Evolutionary conservation across 2,797 vertebrate genomes (phyloP).

Genomic region (Clarias fuscus): DNA sequence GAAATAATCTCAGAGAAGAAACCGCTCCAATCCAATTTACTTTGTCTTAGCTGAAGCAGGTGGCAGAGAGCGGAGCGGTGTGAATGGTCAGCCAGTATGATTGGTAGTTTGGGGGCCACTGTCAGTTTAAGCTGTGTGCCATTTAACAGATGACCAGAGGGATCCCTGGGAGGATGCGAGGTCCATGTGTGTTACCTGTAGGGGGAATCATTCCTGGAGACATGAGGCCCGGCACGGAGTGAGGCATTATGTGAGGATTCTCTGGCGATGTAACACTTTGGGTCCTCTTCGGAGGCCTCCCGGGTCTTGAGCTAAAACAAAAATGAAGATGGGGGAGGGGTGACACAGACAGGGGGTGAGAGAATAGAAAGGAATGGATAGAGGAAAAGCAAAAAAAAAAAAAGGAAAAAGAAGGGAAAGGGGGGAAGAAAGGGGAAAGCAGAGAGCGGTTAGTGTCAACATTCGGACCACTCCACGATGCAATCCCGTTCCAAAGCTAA

Average conservation of each 20-base stretch:
- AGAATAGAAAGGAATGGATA: constrained; percentile 6
- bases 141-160: constrained; percentile 73
- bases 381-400: not conserved
- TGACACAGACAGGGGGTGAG: constrained; percentile 14
- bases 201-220: constrained; percentile 98
- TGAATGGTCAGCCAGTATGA: constrained; percentile 60
- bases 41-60: constrained; percentile 61
- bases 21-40: constrained; percentile 80
- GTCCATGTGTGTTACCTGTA: constrained; percentile 83
- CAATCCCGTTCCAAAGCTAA: constrained; percentile 94
- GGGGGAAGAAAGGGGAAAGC: not conserved
- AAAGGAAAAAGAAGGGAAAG: constrained; percentile 28
- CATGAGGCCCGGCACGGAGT: constrained; percentile 98
- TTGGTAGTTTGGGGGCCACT: constrained; percentile 72
- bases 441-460: constrained; percentile 70
- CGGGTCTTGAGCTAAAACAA: constrained; percentile 94
- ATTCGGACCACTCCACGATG: constrained; percentile 89
- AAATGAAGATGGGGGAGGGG: constrained; percentile 44
- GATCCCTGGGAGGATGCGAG: constrained; percentile 43
- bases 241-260: constrained; percentile 99
- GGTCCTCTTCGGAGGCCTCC: constrained; percentile 97
- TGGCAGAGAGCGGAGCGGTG: constrained; percentile 32
- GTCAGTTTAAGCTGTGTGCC: constrained; percentile 76
- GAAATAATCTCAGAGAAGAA: constrained; percentile 79
- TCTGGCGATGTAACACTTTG: constrained; percentile 97